Evolutionary conservation across 2,113 vertebrate genomes (phyloP).

Genomic region (Otis tarda): DNA sequence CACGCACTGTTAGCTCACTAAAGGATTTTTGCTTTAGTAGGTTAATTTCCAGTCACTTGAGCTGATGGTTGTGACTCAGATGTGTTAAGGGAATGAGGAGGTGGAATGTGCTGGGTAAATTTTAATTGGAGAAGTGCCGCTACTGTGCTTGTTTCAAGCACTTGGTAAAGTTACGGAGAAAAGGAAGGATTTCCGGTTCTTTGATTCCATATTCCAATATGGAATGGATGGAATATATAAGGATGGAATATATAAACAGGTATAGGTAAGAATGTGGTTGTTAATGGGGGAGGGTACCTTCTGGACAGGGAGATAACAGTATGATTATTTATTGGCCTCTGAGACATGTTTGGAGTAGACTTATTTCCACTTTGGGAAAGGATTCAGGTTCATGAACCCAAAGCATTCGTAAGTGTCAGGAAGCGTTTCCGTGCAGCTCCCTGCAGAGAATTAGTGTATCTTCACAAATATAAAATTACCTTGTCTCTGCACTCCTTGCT

Average conservation of each 20-base stretch:
- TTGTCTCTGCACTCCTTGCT: not conserved
- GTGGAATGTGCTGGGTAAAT: conserved; percentile 32
- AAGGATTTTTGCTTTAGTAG: not conserved
- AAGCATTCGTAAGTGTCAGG: not conserved
- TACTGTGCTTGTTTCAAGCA: not conserved
- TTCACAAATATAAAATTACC: not conserved
- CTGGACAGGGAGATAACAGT: not conserved
- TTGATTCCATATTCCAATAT: not conserved
- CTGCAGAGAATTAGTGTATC: not conserved
- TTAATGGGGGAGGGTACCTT: not conserved
- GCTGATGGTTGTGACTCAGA: conserved; percentile 39
- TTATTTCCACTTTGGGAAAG: not conserved
- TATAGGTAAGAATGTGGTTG: not conserved
- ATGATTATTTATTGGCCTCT: not conserved
- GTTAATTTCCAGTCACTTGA: conserved; percentile 2
- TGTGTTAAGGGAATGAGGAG: not conserved
- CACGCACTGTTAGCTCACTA: no score
- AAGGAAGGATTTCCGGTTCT: not conserved
- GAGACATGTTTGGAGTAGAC: not conserved
- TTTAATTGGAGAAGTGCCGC: conserved; percentile 31
- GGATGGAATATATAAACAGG: not conserved
- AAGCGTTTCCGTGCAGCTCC: not conserved
- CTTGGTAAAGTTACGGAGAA: not conserved
- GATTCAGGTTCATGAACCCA: not conserved
- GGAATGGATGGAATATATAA: no score